phyloP scores from a whole-genome alignment of 2,888 invertebrate genomes.

The Mongoloraphidia duomilia region DNA sequence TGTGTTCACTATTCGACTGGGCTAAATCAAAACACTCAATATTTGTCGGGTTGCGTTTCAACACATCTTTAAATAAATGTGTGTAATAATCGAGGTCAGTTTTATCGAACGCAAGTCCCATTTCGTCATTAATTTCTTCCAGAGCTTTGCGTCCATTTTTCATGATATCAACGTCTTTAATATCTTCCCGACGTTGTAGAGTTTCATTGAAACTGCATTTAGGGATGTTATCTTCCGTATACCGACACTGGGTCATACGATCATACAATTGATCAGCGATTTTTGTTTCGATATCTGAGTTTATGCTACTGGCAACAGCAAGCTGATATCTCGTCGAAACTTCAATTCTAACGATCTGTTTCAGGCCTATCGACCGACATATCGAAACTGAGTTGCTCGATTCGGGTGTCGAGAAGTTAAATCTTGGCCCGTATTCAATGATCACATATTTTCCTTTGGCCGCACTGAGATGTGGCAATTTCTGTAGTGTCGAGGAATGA shows the following conservation, averaged over 20 bases:
- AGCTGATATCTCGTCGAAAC: constrained; percentile 63
- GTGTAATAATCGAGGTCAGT: constrained; percentile 88
- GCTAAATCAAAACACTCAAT: constrained; percentile 97
- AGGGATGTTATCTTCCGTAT: constrained; percentile 49
- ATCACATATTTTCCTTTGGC: constrained; percentile 32
- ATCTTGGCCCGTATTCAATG: constrained; percentile 83
- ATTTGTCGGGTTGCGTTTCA: constrained; percentile 87
- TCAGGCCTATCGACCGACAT: constrained; percentile 69
- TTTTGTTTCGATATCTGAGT: constrained; percentile 28
- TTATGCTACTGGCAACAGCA: constrained; percentile 25
- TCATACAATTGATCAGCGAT: constrained; percentile 61
- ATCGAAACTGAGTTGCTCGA: constrained; percentile 95
- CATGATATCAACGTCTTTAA: constrained; percentile 75
- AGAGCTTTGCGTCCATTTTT: constrained; percentile 63
- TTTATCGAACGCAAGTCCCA: constrained; percentile 79
- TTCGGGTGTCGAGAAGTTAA: constrained; percentile 90
- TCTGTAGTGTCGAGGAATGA: constrained; percentile 40
- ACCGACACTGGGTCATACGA: constrained; percentile 86
- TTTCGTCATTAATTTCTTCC: constrained; percentile 45
- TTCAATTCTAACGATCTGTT: constrained; percentile 66
- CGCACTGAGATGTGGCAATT: constrained; percentile 34
- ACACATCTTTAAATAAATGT: constrained; percentile 63
- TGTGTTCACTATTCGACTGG: constrained; percentile 96
- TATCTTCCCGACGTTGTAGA: constrained; percentile 48
- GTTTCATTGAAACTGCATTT: constrained; percentile 52